Evolutionary conservation across 2,797 vertebrate species (phyloP).

Genomic region (Urosaurus nigricauda): DNA sequence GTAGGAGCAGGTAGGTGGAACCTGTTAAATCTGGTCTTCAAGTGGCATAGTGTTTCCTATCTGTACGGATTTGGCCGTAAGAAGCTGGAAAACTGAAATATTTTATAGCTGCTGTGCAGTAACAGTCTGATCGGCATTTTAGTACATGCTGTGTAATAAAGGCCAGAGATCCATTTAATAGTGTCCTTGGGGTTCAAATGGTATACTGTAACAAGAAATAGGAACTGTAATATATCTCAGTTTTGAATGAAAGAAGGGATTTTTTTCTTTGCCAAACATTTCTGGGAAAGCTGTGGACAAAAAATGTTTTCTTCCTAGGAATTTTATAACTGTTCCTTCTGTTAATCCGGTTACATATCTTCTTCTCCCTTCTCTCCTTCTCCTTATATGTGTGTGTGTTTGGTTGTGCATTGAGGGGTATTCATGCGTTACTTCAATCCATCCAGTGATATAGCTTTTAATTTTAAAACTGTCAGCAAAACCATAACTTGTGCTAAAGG

Average conservation of each 20-base stretch:
- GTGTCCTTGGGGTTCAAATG: slow-evolving; percentile 37
- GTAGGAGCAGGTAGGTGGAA: no score
- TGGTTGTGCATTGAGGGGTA: not conserved
- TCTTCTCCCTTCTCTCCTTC: not conserved
- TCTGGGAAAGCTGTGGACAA: slow-evolving; percentile 3
- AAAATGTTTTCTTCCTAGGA: slow-evolving; percentile 6
- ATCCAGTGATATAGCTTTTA: slow-evolving; percentile 47
- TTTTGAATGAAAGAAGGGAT: slow-evolving; percentile 10
- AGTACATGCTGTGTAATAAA: not conserved
- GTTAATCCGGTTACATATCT: slow-evolving; percentile 30
- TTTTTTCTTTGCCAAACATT: slow-evolving; percentile 38
- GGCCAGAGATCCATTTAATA: slow-evolving; percentile 35
- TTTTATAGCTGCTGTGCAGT: not conserved
- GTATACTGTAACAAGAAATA: slow-evolving; percentile 19
- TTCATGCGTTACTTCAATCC: slow-evolving; percentile 34
- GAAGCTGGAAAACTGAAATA: not conserved
- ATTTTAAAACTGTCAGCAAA: slow-evolving; percentile 38
- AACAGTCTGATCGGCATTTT: not conserved
- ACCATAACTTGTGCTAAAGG: slow-evolving; percentile 39
- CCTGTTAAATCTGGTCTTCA: no score
- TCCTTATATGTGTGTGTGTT: not conserved
- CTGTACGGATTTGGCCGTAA: not conserved
- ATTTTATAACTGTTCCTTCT: slow-evolving; percentile 7
- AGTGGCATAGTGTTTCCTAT: not conserved
- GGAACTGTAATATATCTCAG: slow-evolving; percentile 21